phyloP scores from a whole-genome alignment of 2,888 invertebrate genomes.

The Orthosia cruda region DNA sequence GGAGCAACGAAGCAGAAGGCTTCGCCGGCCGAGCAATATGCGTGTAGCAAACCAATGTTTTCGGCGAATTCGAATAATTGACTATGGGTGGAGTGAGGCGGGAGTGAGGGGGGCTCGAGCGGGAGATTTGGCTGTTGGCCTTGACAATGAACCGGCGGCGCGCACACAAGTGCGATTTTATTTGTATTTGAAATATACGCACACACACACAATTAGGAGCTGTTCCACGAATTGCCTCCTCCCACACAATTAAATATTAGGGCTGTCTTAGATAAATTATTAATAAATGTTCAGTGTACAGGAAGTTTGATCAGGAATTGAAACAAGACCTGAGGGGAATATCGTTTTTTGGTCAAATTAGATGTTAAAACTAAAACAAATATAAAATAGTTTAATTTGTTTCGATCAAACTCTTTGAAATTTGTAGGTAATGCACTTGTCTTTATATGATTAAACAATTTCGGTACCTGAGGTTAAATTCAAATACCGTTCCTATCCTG shows the following conservation, averaged over 20 bases:
- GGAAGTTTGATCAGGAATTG: conserved; percentile 59
- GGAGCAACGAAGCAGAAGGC: conserved; percentile 64
- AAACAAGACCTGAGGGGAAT: conserved; percentile 29
- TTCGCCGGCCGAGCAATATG: conserved; percentile 77
- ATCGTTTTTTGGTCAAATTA: conserved; percentile 11
- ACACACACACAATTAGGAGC: conserved; percentile 78
- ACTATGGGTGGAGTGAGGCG: conserved; percentile 79
- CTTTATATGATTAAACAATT: neutral
- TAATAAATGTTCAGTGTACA: conserved; percentile 47
- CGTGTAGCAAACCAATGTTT: conserved; percentile 78
- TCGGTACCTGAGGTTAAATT: neutral
- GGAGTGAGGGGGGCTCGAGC: conserved; percentile 84
- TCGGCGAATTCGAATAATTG: conserved; percentile 86
- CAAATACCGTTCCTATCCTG: neutral
- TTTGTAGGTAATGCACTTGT: neutral
- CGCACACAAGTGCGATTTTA: conserved; percentile 81
- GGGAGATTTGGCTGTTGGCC: conserved; percentile 91
- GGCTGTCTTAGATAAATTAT: conserved; percentile 76
- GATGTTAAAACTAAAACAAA: conserved; percentile 21
- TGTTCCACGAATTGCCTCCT: conserved; percentile 89
- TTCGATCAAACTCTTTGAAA: neutral
- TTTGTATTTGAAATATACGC: conserved; percentile 83
- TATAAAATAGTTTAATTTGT: conserved; percentile 20
- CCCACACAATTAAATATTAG: conserved; percentile 86
- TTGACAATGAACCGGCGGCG: conserved; percentile 91